Base-by-base conservation (phyloP, 2,797 vertebrate genomes). In the Ara ararauna region DNA sequence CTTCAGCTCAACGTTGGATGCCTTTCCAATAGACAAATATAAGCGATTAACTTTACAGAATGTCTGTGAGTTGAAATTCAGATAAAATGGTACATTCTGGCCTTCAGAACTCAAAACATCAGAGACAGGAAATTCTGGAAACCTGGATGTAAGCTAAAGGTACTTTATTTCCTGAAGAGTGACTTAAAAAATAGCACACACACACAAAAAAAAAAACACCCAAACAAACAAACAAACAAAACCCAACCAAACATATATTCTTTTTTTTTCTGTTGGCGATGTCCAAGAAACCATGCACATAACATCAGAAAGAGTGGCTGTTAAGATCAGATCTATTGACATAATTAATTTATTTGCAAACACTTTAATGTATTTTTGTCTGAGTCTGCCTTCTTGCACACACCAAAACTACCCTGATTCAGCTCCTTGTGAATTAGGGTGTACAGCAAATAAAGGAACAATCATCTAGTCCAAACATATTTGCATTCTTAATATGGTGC, bases 401-500 rank as follows among this genome's bases (percentile, higher is more conserved):
- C 83, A 89, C 74, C 54, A 80, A 87, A 94, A 73, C 93, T 90
- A 81, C 64, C 53, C 88, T 82, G 92, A 97, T 95, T 97, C 95
- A 97, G 77, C 51, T 94, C 51, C 72, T 83, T 82, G 88, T 95
- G 93, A 96, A 95, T 96, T 92, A 77, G 91, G 88, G 84, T 96
- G 81, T 53, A 75, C 81, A 92, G 86, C 85, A 94, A 90, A 95
- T 94, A 96, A 96, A 95, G 72, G 93, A 94, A 96, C 96, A 95
- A 95, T 94, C 90, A 95, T 90, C 81, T 92, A 87, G 92, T 91
- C 94, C 93, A 95, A 97, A 96, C 90, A 94, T 96, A 96, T 97
- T 97, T 96, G 93, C 94, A 96, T 97, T 92, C 93, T 94, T 97
- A 96, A 97, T 95, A 94, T 94, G 93, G 95, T 96, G 90, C 92